A percentile compares a stretch with the other conserved stretches of the same genome.
Conservation (phyloP, 2,888 invertebrate genomes). For the Philonicus albiceps region DNA sequence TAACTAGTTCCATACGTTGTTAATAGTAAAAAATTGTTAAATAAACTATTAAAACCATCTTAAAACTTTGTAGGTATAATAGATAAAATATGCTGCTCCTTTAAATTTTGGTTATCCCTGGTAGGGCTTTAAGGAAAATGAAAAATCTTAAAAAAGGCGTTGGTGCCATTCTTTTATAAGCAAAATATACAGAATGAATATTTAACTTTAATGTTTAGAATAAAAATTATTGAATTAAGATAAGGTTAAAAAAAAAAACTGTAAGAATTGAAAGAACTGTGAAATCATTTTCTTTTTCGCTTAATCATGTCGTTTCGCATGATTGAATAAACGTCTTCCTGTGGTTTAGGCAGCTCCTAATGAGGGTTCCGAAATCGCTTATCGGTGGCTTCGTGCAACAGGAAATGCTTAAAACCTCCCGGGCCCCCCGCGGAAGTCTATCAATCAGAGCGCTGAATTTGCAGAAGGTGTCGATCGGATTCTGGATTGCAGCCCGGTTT, state of each 20-base stretch:
- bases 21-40: no score
- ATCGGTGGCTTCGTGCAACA: background rate
- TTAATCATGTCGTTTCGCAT: background rate
- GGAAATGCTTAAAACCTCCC: background rate
- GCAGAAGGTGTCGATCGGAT: background rate
- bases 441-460: background rate
- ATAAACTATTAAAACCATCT: no score
- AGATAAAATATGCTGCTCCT: no score
- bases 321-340: background rate
- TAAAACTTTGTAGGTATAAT: no score
- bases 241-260: background rate
- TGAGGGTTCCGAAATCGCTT: background rate
- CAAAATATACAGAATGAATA: no score
- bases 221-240: background rate
- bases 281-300: background rate
- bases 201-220: background rate
- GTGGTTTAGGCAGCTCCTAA: background rate
- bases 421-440: background rate
- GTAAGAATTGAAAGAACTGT: background rate
- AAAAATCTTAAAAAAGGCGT: no score
- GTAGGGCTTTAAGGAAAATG: no score
- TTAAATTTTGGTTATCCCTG: no score
- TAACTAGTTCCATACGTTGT: no score
- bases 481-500: background rate
- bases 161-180: no score